These are phyloP conservation scores for Pinna nobilis DNA, from an alignment of 1,140 invertebrate species.

Conservation along the genomic window DNA sequence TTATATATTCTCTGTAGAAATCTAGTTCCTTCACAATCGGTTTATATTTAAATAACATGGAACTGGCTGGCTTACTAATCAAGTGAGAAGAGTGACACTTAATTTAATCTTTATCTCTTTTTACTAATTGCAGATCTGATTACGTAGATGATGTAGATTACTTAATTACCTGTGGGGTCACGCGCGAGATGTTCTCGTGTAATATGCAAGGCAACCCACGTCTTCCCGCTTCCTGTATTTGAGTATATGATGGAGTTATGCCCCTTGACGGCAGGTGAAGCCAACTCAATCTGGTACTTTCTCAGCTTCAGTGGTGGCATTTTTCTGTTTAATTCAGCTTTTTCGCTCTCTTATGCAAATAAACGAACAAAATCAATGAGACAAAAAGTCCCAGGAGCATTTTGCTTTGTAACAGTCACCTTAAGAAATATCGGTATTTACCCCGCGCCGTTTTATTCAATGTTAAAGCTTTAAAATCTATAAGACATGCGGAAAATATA, in stretches of 20 bases:
- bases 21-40: background rate
- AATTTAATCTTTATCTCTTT: background rate
- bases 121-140: background rate
- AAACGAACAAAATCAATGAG: no score
- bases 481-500: no score
- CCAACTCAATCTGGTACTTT: conserved; percentile 32
- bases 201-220: conserved; percentile 59
- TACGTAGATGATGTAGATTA: background rate
- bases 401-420: no score
- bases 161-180: background rate
- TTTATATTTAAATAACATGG: background rate
- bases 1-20: background rate
- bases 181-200: conserved; percentile 44
- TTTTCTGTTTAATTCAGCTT: background rate
- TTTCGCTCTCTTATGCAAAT: conserved; percentile 8
- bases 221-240: conserved; percentile 64
- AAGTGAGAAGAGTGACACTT: background rate
- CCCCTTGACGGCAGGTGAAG: conserved; percentile 41
- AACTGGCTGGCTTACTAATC: background rate
- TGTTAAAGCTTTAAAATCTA: no score
- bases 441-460: no score
- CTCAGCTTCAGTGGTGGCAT: conserved; percentile 17
- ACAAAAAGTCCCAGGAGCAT: no score
- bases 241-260: conserved; percentile 47
- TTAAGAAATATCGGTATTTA: no score